A percentile compares a stretch with the other conserved stretches of the same genome.
Conservation (phyloP, 2,113 vertebrate species). For the Dendrocopos noguchii region DNA sequence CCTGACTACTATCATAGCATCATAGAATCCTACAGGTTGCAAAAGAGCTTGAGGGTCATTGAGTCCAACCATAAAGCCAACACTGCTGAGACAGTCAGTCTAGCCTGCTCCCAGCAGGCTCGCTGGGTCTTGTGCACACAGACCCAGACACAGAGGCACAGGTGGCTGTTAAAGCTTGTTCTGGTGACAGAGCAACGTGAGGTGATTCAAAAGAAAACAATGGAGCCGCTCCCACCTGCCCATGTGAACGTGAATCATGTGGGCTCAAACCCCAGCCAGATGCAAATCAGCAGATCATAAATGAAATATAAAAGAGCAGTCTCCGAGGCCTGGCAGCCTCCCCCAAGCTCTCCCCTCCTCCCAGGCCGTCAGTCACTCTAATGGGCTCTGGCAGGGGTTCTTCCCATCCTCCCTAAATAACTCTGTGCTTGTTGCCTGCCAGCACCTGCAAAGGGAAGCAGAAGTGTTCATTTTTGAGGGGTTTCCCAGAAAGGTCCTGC, state of each 20-base stretch:
- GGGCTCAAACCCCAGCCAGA: conserved; percentile 11
- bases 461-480: neutral
- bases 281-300: conserved; percentile 25
- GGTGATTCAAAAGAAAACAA: conserved; percentile 55
- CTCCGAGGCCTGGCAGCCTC: neutral
- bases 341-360: neutral
- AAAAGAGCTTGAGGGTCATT: neutral
- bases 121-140: neutral
- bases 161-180: neutral
- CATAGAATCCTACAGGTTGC: neutral
- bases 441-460: neutral
- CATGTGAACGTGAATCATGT: neutral
- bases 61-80: neutral
- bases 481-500: neutral
- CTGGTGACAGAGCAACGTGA: conserved; percentile 2
- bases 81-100: neutral
- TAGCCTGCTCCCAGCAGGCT: neutral
- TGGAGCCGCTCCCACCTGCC: conserved; percentile 32
- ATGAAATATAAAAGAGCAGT: neutral
- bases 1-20: neutral
- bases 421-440: neutral
- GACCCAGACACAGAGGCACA: neutral
- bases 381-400: neutral
- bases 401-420: neutral
- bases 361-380: neutral